These are phyloP conservation scores for Pipistrellus nathusii DNA, from an alignment of 2,797 vertebrate genomes.

Conservation along the genomic window DNA sequence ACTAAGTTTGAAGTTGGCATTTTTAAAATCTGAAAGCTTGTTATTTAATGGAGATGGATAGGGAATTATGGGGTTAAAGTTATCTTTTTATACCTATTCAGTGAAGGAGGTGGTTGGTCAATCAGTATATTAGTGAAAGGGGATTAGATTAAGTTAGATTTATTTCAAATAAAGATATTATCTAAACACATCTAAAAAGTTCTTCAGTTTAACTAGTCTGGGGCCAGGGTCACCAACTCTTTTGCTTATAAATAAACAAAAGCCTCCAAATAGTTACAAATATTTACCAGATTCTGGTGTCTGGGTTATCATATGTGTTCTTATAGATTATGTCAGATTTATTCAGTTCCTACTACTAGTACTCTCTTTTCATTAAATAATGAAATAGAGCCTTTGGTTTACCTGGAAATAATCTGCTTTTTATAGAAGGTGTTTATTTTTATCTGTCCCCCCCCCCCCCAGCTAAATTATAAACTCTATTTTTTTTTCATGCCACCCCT, in stretches of 20 bases:
- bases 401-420: background rate
- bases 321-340: background rate
- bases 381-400: background rate
- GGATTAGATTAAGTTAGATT: background rate
- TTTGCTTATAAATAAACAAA: background rate
- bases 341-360: background rate
- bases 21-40: background rate
- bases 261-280: background rate
- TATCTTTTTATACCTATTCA: background rate
- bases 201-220: background rate
- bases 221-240: background rate
- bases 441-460: background rate
- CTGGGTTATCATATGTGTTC: background rate
- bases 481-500: background rate
- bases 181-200: background rate
- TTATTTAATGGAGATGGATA: slow-evolving; percentile 13
- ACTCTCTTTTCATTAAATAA: background rate
- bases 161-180: background rate
- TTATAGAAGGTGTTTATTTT: background rate
- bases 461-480: background rate
- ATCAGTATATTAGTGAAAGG: background rate
- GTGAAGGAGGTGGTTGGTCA: background rate
- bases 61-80: slow-evolving; percentile 4
- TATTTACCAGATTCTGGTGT: background rate
- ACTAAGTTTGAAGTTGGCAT: background rate